Evolutionary conservation across 2,797 vertebrate species (phyloP), one percentile per base, ranked within the genome.

Genomic region (Myotis findleyi): DNA sequence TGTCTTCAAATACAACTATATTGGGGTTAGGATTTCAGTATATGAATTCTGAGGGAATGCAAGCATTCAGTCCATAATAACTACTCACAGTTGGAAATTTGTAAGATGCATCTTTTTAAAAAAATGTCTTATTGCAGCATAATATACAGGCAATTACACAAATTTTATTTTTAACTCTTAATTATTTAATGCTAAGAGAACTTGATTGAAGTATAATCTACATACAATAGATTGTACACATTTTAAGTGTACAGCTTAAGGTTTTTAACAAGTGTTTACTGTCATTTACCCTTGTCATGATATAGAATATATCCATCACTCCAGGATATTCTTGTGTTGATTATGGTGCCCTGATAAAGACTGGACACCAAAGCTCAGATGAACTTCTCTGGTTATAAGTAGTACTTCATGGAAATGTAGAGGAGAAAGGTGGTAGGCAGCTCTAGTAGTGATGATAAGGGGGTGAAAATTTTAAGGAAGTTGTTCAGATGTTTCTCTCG

Each of bases 101-200:
- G 51, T 55, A 38, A 83, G 8, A 9, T 27, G 3, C 16, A 47
- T 53, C 77, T 62, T 92, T 51, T 91, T 87, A 13, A 7, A 13
- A 99, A 84, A 80, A 41, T 62, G 23, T 66, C 55, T 91, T 57
- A 64, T 80, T 64, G 25, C 1, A 73, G 27, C 33, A 33, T 91
- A 41, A n/a, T 75, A 69, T 53, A 79, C 20, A 84, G 64, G 57
- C 88, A 94, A 76, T 59, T 30, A 3, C 47, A 89, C 17, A 69
- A 3, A 72, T 18, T 55, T 69, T 69, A 41, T 79, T 76, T 57
- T 69, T 71, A 68, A 27, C 23, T 73, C 55, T 77, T 66, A 79
- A 41, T 59, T 75, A 79, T 87, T 77, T 87, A 87, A 62, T 55
- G 41, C 25, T 72, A 49, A 87, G 41, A 86, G 2, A 82, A 79